A percentile compares a stretch with the other conserved stretches of the same genome.
Conservation (phyloP, 2,888 invertebrate species). For the Morinoia aosen region DNA sequence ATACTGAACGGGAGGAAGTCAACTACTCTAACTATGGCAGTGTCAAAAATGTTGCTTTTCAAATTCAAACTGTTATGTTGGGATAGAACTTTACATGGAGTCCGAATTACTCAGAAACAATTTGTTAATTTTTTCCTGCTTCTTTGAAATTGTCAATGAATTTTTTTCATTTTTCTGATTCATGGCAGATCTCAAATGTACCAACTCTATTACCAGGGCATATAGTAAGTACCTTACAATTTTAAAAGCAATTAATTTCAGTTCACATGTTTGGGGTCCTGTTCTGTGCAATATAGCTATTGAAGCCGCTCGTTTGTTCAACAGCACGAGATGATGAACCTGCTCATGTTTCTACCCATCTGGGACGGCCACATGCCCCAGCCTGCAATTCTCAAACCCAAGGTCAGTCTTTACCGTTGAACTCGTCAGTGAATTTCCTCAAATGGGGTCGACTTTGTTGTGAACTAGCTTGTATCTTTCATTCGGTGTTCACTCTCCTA, state of each 20-base stretch:
- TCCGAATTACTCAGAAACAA: background rate
- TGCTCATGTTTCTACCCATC: conserved; percentile 97
- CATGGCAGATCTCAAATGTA: background rate
- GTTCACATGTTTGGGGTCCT: no score
- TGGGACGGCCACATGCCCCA: conserved; percentile 99
- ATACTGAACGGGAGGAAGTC: background rate
- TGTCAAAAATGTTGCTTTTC: background rate
- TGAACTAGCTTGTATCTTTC: background rate
- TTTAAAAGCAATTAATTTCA: no score
- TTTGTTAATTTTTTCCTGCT: background rate
- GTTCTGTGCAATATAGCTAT: no score
- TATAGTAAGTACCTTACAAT: no score
- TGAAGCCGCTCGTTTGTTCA: background rate
- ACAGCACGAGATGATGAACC: conserved; percentile 96
- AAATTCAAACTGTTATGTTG: background rate
- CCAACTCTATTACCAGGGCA: no score
- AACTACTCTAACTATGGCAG: background rate
- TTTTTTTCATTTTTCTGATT: background rate
- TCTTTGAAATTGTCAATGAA: background rate
- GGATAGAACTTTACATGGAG: background rate
- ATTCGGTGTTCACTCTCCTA: background rate
- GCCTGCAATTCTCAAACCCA: conserved; percentile 94
- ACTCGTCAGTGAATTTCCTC: background rate
- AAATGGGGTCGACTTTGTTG: background rate
- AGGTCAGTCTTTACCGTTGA: conserved; percentile 10